Conservation (phyloP, 2,888 invertebrate genomes). For the Lepidochrysops patricia region DNA sequence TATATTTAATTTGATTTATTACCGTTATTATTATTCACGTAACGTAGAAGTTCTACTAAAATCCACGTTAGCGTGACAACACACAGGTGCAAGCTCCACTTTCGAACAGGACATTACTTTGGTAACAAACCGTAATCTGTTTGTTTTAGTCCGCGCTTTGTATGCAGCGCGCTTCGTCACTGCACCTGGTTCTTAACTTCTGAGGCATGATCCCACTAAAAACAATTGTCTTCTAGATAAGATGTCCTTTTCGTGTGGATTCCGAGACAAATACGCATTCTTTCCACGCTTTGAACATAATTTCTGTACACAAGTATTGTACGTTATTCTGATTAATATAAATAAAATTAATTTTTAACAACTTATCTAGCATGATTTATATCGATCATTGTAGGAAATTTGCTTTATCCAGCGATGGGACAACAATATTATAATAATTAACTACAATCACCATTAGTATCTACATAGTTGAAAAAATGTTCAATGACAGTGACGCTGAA, state of each 20-base stretch:
- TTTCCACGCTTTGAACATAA: neutral
- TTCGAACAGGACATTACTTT: neutral
- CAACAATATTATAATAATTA: too few species aligned
- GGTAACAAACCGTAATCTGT: neutral
- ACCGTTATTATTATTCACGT: too few species aligned
- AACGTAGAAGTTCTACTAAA: neutral
- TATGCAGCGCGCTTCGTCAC: slow-evolving; percentile 1
- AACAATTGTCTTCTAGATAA: neutral
- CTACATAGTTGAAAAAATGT: too few species aligned
- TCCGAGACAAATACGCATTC: neutral
- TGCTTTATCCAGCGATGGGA: too few species aligned
- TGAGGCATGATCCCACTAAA: neutral
- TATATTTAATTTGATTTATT: too few species aligned
- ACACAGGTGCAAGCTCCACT: neutral
- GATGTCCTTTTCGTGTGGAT: neutral
- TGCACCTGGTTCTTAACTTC: slow-evolving; percentile 7
- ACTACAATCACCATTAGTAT: too few species aligned
- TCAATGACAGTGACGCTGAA: too few species aligned
- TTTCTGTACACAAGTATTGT: neutral
- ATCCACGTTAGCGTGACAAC: neutral
- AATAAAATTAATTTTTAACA: too few species aligned
- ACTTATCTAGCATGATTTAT: too few species aligned
- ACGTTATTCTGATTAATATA: too few species aligned
- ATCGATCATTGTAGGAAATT: too few species aligned
- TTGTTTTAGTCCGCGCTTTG: neutral